A percentile compares a stretch with the other conserved stretches of the same genome.
phyloP scores from a whole-genome alignment of 2,888 invertebrate species.

The Conus canariensis region DNA sequence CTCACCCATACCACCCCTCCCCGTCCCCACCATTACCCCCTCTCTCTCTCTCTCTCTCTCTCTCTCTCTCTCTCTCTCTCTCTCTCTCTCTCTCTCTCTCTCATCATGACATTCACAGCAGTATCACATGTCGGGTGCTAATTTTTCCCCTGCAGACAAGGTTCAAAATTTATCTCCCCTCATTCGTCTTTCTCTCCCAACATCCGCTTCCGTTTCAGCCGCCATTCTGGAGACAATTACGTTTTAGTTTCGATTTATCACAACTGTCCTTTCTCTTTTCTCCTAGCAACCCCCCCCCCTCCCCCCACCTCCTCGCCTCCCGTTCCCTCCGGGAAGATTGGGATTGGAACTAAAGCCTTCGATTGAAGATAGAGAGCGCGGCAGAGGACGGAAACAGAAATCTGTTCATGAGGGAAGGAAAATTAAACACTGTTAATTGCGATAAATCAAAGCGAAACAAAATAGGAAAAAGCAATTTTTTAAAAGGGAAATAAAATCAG shows the following conservation, averaged over 20 bases:
- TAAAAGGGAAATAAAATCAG: too few relatives aligned
- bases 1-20: too few relatives aligned
- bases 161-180: slow-evolving; percentile 9
- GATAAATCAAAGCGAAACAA: too few relatives aligned
- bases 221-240: neutral
- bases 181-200: slow-evolving; percentile 11
- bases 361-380: neutral
- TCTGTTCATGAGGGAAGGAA: neutral
- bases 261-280: neutral
- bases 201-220: slow-evolving; percentile 14
- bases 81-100: neutral
- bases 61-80: neutral
- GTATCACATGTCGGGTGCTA: slow-evolving; percentile 16
- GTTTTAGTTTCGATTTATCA: slow-evolving; percentile 25
- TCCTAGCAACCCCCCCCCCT: neutral
- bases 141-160: slow-evolving; percentile 9
- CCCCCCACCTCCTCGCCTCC: too few relatives aligned
- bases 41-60: slow-evolving; percentile 4
- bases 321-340: neutral
- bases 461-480: too few relatives aligned
- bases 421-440: too few relatives aligned
- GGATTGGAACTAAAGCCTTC: neutral
- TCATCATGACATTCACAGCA: neutral
- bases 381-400: neutral
- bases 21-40: neutral